phyloP scores from a whole-genome alignment of 2,888 invertebrate species.

The Dusona sp. region DNA sequence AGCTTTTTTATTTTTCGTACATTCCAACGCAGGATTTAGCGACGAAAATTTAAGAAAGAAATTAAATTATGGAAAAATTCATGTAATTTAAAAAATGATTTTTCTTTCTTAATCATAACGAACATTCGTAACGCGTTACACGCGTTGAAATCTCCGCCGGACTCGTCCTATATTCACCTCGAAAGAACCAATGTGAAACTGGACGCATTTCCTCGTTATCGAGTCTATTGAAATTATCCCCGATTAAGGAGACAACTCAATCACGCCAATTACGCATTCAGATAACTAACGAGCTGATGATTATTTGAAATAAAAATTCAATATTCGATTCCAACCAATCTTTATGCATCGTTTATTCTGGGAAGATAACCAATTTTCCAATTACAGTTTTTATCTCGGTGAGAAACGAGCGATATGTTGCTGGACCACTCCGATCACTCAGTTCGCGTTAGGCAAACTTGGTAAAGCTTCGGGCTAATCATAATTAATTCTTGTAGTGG shows the following conservation, averaged over 20 bases:
- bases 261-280: background rate
- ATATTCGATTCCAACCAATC: background rate
- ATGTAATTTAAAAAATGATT: background rate
- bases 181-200: background rate
- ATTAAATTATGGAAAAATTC: background rate
- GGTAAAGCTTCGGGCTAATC: background rate
- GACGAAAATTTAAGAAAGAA: background rate
- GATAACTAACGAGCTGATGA: background rate
- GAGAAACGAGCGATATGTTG: constrained; percentile 14
- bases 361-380: background rate
- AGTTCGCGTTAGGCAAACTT: constrained; percentile 3
- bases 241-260: background rate
- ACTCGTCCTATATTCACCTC: background rate
- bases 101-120: background rate
- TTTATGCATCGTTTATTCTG: background rate
- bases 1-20: background rate
- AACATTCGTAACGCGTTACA: background rate
- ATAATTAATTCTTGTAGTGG: constrained; percentile 9
- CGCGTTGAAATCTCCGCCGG: constrained; percentile 1
- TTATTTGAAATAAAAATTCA: background rate
- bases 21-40: background rate
- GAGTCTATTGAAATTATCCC: background rate
- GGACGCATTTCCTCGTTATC: background rate
- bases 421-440: background rate
- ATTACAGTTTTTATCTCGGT: background rate